Evolutionary conservation across 2,888 invertebrate genomes (phyloP).

Genomic region (Fragum sueziense): DNA sequence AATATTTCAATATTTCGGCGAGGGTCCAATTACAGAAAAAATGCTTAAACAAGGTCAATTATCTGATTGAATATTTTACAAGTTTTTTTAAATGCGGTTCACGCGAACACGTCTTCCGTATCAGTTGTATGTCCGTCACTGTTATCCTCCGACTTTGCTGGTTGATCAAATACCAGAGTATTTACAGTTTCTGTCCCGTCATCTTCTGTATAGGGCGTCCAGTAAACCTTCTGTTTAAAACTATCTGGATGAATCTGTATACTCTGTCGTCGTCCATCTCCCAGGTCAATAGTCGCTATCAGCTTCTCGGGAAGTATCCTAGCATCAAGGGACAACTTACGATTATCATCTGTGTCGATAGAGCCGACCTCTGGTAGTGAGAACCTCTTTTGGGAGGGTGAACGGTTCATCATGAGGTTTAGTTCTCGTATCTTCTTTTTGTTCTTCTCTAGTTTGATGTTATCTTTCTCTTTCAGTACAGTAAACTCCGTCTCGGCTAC

Average conservation of each 20-base stretch:
- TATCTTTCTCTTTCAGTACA: neutral
- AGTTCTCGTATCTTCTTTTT: neutral
- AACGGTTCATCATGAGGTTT: slow-evolving; percentile 11
- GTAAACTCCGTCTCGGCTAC: slow-evolving; percentile 7
- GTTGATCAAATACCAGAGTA: slow-evolving; percentile 42
- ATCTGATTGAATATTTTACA: too few relatives aligned
- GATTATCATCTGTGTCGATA: neutral
- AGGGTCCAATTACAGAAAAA: too few relatives aligned
- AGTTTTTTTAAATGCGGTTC: too few relatives aligned
- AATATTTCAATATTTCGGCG: too few relatives aligned
- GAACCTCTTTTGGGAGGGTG: slow-evolving; percentile 8
- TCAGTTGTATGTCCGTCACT: slow-evolving; percentile 47
- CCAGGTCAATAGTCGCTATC: slow-evolving; percentile 55
- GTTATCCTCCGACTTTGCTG: slow-evolving; percentile 32
- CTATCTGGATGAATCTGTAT: slow-evolving; percentile 52
- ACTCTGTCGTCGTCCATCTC: slow-evolving; percentile 49
- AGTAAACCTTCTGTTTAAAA: slow-evolving; percentile 45
- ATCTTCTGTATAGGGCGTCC: slow-evolving; percentile 48
- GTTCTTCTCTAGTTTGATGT: slow-evolving; percentile 2
- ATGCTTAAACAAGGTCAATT: too few relatives aligned
- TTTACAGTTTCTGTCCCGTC: slow-evolving; percentile 25
- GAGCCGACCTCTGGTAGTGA: neutral
- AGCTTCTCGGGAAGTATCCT: slow-evolving; percentile 51
- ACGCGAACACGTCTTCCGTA: slow-evolving; percentile 31
- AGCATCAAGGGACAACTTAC: slow-evolving; percentile 40